These are phyloP conservation scores for Trochalopteron elliotii DNA, from an alignment of 2,113 vertebrate genomes.

Conservation along the genomic window DNA sequence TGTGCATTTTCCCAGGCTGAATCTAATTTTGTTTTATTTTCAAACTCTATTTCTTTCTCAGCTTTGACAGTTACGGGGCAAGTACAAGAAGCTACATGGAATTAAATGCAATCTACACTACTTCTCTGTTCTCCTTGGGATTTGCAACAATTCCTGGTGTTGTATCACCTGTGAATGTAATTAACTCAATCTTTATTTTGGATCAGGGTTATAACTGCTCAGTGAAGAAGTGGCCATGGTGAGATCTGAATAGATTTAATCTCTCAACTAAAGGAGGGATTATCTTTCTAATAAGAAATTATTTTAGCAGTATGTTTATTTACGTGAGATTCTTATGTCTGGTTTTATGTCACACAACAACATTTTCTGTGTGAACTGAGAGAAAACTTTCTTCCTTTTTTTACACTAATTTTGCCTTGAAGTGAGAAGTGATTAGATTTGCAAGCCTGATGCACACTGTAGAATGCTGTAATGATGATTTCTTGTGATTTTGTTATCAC, in stretches of 20 bases:
- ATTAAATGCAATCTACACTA: conserved; percentile 47
- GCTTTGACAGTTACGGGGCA: conserved; percentile 29
- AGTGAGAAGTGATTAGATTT: background rate
- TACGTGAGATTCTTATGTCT: background rate
- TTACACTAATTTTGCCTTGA: background rate
- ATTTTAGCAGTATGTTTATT: conserved; percentile 1
- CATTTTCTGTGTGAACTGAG: background rate
- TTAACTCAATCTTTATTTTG: conserved; percentile 55
- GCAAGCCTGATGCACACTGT: background rate
- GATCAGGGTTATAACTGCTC: conserved; percentile 42
- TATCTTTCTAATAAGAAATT: background rate
- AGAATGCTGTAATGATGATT: background rate
- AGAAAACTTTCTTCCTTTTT: background rate
- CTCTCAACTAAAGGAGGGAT: background rate
- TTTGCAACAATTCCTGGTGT: conserved; percentile 56
- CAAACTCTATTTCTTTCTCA: conserved; percentile 48
- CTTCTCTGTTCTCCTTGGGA: conserved; percentile 65
- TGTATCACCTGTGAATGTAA: conserved; percentile 68
- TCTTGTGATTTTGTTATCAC: background rate
- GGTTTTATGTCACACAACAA: background rate
- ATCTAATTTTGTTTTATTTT: conserved; percentile 60
- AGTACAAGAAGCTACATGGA: conserved; percentile 44
- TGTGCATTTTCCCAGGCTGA: conserved; percentile 48
- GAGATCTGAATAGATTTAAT: conserved; percentile 2
- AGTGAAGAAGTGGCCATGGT: background rate